These are phyloP conservation scores for Semaprochilodus insignis DNA, from an alignment of 2,797 vertebrate genomes.

Conservation along the genomic window DNA sequence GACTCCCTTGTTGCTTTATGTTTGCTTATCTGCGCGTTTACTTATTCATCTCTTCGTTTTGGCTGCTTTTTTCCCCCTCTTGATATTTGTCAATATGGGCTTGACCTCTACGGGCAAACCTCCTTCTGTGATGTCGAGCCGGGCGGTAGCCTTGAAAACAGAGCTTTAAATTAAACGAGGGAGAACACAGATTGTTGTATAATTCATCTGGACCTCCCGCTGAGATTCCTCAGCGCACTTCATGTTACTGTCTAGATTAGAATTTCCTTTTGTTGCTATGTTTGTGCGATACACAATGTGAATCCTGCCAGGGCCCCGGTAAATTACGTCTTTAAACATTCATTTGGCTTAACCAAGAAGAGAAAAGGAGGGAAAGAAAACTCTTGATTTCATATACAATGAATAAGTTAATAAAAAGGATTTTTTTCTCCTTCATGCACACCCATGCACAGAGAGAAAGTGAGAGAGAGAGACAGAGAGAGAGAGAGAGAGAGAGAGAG, in stretches of 20 bases:
- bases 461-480: conserved; percentile 41
- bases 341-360: conserved; percentile 83
- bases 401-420: conserved; percentile 86
- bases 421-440: conserved; percentile 66
- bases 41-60: conserved; percentile 75
- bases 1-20: conserved; percentile 64
- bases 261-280: conserved; percentile 84
- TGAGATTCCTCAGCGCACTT: conserved; percentile 73
- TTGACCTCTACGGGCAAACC: conserved; percentile 75
- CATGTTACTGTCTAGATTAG: conserved; percentile 80
- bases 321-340: conserved; percentile 88
- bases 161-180: conserved; percentile 82
- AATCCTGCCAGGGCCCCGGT: conserved; percentile 78
- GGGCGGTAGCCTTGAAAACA: conserved; percentile 79
- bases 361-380: conserved; percentile 59
- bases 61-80: conserved; percentile 69
- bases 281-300: conserved; percentile 82
- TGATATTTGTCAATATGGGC: conserved; percentile 74
- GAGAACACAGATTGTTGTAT: conserved; percentile 84
- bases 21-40: conserved; percentile 73
- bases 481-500: conserved; percentile 58
- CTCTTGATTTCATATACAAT: conserved; percentile 85
- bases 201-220: conserved; percentile 82
- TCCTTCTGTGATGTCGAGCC: conserved; percentile 75
- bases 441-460: conserved; percentile 49